Evolutionary conservation across 2,113 vertebrate genomes (phyloP).

Genomic region (Oryzias curvinotus): DNA sequence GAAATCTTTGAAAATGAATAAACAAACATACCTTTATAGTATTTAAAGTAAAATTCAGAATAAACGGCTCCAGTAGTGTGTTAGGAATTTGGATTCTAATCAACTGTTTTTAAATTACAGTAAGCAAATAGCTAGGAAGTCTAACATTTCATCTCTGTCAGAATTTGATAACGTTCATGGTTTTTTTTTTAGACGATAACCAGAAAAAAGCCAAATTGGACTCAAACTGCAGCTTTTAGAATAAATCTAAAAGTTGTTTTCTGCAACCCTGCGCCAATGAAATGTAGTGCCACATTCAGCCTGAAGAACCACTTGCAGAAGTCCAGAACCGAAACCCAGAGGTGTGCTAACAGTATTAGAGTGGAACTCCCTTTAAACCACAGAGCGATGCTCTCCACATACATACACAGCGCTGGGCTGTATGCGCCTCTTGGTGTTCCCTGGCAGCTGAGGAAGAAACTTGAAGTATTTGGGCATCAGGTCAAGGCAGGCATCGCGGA

Average conservation of each 20-base stretch:
- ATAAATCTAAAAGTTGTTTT: background rate
- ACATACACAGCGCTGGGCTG: constrained; percentile 95
- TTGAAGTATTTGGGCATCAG: constrained; percentile 96
- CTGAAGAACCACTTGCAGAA: constrained; percentile 10
- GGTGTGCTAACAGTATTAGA: constrained; percentile 8
- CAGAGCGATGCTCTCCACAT: constrained; percentile 91
- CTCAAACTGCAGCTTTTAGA: background rate
- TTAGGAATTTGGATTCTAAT: no score
- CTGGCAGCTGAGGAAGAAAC: constrained; percentile 90
- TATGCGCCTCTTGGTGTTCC: constrained; percentile 87
- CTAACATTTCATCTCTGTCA: background rate
- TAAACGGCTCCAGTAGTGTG: no score
- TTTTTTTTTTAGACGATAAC: background rate
- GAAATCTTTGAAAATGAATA: no score
- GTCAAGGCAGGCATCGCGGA: constrained; percentile 94
- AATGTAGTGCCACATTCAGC: constrained; percentile 22
- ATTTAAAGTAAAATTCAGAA: no score
- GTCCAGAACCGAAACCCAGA: constrained; percentile 16
- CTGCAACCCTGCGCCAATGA: background rate
- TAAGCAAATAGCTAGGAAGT: no score
- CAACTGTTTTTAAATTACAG: no score
- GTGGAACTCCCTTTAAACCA: constrained; percentile 71
- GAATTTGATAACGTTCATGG: background rate
- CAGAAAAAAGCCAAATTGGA: background rate
- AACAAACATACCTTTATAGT: no score